These are phyloP conservation scores for Callocephalon fimbriatum DNA, from an alignment of 2,113 vertebrate genomes.

Conservation along the genomic window DNA sequence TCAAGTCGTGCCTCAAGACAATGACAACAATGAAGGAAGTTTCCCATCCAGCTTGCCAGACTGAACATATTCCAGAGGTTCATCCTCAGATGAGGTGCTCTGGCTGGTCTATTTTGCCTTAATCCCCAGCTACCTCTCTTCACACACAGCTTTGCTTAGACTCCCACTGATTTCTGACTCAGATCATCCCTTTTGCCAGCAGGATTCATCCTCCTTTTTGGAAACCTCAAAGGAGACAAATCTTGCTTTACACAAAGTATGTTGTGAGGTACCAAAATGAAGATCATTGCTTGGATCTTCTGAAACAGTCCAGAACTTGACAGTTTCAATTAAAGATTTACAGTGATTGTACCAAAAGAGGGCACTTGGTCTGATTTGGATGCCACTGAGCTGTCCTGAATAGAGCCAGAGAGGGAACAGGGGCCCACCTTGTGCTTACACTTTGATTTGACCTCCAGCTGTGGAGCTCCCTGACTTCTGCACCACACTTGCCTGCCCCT, in stretches of 20 bases:
- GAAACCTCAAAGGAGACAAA: background rate
- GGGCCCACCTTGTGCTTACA: accelerated
- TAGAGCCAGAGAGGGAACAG: background rate
- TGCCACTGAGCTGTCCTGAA: background rate
- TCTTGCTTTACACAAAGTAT: background rate
- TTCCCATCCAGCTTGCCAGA: background rate
- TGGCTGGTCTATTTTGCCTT: background rate
- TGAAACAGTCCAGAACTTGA: background rate
- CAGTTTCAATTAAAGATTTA: background rate
- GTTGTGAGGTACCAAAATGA: background rate
- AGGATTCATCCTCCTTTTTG: background rate
- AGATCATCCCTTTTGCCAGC: background rate
- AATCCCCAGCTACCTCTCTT: background rate
- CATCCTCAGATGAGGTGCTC: background rate
- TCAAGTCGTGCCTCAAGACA: background rate
- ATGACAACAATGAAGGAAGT: background rate
- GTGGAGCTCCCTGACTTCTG: background rate
- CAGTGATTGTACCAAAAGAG: background rate
- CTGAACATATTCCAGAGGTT: background rate
- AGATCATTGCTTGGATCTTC: background rate
- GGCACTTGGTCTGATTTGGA: background rate
- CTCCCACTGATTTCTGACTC: background rate
- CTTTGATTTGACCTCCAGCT: background rate
- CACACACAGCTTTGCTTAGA: background rate
- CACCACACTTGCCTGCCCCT: background rate